phyloP scores from a whole-genome alignment of 1,140 invertebrate genomes.

The Microvelia longipes region DNA sequence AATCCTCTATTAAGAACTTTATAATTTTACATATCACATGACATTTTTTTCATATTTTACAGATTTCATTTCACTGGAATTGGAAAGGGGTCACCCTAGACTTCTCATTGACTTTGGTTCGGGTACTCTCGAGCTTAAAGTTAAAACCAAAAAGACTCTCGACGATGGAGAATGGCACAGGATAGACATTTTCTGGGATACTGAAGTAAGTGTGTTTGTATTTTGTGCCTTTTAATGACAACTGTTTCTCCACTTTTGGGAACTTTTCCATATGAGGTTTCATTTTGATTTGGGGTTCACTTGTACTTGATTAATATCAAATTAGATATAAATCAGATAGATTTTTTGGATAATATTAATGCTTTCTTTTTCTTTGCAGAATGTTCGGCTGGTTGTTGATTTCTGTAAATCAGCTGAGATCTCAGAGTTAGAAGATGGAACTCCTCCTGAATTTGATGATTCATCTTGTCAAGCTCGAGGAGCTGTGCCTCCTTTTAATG shows the following conservation, averaged over 20 bases:
- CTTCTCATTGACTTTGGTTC: conserved; percentile 90
- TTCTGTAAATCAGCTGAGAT: conserved; percentile 75
- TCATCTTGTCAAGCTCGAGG: conserved; percentile 74
- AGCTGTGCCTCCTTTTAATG: conserved; percentile 82
- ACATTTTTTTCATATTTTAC: too few species aligned
- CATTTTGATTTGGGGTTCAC: too few species aligned
- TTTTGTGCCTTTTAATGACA: too few species aligned
- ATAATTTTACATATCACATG: too few species aligned
- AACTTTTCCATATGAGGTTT: not conserved
- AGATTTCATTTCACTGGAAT: conserved; percentile 85
- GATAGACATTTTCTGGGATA: conserved; percentile 88
- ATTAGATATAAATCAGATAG: too few species aligned
- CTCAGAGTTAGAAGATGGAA: conserved; percentile 72
- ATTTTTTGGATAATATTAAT: too few species aligned
- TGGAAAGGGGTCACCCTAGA: conserved; percentile 76
- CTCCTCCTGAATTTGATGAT: conserved; percentile 71
- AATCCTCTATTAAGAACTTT: too few species aligned
- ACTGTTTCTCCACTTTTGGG: not conserved
- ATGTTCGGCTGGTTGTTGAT: conserved; percentile 79
- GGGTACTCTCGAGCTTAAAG: conserved; percentile 72
- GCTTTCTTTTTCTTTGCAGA: too few species aligned
- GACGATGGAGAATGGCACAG: conserved; percentile 94
- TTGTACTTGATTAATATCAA: too few species aligned
- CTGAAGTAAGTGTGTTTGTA: conserved; percentile 34
- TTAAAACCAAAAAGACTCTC: conserved; percentile 70